phyloP scores from a whole-genome alignment of 1,140 invertebrate species.

The Meloidogyne floridensis region DNA sequence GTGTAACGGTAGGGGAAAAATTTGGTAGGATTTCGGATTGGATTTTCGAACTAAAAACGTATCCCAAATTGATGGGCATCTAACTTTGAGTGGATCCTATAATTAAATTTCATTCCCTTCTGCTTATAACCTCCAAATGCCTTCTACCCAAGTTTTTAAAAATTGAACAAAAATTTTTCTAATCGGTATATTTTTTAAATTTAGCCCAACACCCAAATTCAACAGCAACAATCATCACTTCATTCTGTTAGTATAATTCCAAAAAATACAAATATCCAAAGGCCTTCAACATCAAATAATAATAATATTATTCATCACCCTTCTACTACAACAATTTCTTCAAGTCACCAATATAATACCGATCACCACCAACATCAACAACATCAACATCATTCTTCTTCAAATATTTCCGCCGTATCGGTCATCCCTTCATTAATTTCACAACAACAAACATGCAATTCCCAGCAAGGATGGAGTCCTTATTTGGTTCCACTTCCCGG shows the following conservation, averaged over 20 bases:
- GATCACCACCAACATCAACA: not conserved
- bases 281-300: not conserved
- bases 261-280: constrained; percentile 1
- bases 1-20: too few relatives aligned
- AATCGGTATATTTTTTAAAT: not conserved
- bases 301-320: too few relatives aligned
- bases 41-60: too few relatives aligned
- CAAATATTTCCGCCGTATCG: not conserved
- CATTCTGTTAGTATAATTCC: not conserved
- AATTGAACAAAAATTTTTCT: too few relatives aligned
- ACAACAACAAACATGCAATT: constrained; percentile 3
- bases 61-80: too few relatives aligned
- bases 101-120: too few relatives aligned
- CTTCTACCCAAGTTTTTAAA: too few relatives aligned
- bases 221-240: not conserved
- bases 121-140: too few relatives aligned
- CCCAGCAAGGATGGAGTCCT: constrained; percentile 5
- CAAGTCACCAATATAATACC: not conserved
- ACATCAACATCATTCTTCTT: not conserved
- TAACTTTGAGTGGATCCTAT: too few relatives aligned
- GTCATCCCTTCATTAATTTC: not conserved
- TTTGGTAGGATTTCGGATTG: too few relatives aligned
- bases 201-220: not conserved
- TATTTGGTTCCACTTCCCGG: constrained; percentile 26
- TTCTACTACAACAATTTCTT: not conserved